Conservation (phyloP, 2,888 invertebrate genomes). For the Serrognathus titanus region DNA sequence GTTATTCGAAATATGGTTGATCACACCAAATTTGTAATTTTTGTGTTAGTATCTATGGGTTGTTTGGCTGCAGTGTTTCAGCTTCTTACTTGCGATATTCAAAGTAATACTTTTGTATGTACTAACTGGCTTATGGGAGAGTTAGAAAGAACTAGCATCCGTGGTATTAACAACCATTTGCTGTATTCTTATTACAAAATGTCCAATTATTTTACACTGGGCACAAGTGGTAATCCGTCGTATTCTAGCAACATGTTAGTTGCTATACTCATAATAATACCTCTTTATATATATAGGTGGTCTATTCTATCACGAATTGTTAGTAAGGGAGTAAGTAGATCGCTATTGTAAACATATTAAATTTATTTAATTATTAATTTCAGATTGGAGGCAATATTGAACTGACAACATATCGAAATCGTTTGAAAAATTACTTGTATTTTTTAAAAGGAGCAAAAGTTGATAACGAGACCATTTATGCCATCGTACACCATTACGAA, state of each 20-base stretch:
- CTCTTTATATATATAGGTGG: slow-evolving; percentile 11
- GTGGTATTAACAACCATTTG: background rate
- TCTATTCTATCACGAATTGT: slow-evolving; percentile 11
- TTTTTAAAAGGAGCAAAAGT: slow-evolving; percentile 26
- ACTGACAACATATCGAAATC: slow-evolving; percentile 24
- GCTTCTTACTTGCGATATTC: background rate
- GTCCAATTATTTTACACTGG: slow-evolving; percentile 4
- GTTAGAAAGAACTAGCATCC: background rate
- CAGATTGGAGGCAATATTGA: slow-evolving; percentile 27
- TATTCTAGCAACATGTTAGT: background rate
- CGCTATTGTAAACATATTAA: background rate
- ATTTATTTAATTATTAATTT: background rate
- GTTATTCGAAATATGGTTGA: slow-evolving; percentile 4
- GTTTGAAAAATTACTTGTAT: slow-evolving; percentile 23
- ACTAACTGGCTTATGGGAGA: background rate
- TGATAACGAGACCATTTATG: slow-evolving; percentile 20
- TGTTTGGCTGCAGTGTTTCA: background rate
- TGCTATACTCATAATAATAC: slow-evolving; percentile 7
- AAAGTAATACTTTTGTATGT: background rate
- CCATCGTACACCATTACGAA: slow-evolving; percentile 27
- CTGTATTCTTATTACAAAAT: slow-evolving; percentile 6
- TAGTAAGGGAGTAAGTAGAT: slow-evolving; percentile 16
- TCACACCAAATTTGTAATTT: slow-evolving; percentile 5
- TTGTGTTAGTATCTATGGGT: slow-evolving; percentile 4
- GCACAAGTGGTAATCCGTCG: slow-evolving; percentile 4